Evolutionary conservation across 2,113 vertebrate species (phyloP).

Genomic region (Apteryx mantelli): DNA sequence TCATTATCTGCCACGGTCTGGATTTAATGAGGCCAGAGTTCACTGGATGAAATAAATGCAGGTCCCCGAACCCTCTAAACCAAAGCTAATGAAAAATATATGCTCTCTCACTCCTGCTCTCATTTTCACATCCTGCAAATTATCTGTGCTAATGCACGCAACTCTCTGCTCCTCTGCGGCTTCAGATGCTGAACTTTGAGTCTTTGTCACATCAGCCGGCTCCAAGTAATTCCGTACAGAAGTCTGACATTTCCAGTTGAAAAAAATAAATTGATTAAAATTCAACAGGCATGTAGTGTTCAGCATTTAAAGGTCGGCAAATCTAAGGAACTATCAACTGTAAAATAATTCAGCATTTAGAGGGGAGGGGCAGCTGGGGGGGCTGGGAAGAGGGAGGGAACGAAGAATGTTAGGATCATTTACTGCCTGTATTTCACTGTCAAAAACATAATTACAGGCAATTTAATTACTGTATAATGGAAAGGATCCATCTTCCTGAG

Average conservation of each 20-base stretch:
- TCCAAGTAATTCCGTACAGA: conserved; percentile 76
- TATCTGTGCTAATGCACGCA: conserved; percentile 68
- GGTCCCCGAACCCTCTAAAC: conserved; percentile 54
- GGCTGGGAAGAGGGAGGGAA: neutral
- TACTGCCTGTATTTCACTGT: conserved; percentile 34
- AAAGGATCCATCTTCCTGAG: neutral
- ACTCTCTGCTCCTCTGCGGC: conserved; percentile 52
- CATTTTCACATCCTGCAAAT: conserved; percentile 74
- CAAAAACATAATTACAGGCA: conserved; percentile 59
- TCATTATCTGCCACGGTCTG: conserved; percentile 25
- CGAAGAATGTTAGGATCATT: conserved; percentile 24
- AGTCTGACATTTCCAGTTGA: conserved; percentile 84
- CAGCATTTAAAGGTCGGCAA: conserved; percentile 81
- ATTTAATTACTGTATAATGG: conserved; percentile 58
- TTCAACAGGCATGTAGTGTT: conserved; percentile 81
- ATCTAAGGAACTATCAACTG: conserved; percentile 82
- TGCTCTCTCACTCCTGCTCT: conserved; percentile 64
- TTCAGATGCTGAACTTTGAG: conserved; percentile 81
- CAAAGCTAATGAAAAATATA: conserved; percentile 78
- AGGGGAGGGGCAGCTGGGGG: conserved; percentile 23
- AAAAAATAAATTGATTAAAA: conserved; percentile 87
- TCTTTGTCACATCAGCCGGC: conserved; percentile 79
- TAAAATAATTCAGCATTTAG: conserved; percentile 82
- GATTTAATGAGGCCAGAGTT: conserved; percentile 55
- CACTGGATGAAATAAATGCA: conserved; percentile 56